phyloP scores from a whole-genome alignment of 2,888 invertebrate genomes.

The Drosophila eohydei region DNA sequence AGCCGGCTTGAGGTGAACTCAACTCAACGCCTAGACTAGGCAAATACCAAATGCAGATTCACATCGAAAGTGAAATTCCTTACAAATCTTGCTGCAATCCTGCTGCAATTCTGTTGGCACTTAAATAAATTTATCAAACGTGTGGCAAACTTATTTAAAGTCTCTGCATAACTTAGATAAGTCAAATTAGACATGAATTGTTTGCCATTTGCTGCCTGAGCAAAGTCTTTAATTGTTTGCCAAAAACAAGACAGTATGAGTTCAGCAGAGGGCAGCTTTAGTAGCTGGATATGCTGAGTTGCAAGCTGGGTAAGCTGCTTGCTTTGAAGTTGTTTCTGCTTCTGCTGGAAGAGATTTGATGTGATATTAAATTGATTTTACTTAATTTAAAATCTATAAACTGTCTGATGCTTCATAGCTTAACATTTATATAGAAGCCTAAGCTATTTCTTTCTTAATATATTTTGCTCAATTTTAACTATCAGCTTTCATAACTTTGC shows the following conservation, averaged over 20 bases:
- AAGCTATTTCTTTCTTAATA: too few relatives aligned
- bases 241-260: not conserved
- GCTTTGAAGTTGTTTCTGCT: too few relatives aligned
- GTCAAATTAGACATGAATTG: conserved; percentile 16
- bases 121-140: conserved; percentile 19
- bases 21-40: conserved; percentile 28
- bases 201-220: conserved; percentile 8
- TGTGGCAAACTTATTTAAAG: conserved; percentile 15
- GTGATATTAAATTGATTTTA: not conserved
- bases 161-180: conserved; percentile 24
- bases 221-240: conserved; percentile 3
- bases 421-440: not conserved
- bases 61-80: conserved; percentile 64
- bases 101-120: not conserved
- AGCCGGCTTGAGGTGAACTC: conserved; percentile 32
- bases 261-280: too few relatives aligned
- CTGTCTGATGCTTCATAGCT: not conserved
- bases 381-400: not conserved
- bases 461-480: too few relatives aligned
- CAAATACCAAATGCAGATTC: conserved; percentile 20
- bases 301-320: not conserved
- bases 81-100: conserved; percentile 2
- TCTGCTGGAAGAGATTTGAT: not conserved
- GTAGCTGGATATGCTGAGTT: not conserved
- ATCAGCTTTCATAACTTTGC: too few relatives aligned